These are phyloP conservation scores for Zenarchopterus dispar DNA, from an alignment of 2,797 vertebrate genomes.

Conservation along the genomic window DNA sequence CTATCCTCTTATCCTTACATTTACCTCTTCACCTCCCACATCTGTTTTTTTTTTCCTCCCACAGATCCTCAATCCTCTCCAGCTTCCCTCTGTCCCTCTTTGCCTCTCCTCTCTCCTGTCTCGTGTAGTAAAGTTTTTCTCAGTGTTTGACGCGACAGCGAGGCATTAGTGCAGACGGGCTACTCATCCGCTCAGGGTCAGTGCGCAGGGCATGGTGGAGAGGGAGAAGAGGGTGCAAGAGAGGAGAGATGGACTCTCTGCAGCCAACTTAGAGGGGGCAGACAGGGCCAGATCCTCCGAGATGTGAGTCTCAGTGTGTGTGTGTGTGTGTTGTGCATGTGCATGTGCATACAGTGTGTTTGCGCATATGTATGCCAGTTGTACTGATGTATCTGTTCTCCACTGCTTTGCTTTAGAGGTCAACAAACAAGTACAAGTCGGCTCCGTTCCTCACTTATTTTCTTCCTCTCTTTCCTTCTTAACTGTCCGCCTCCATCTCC, in stretches of 20 bases:
- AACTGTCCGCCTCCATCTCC: slow-evolving; percentile 37
- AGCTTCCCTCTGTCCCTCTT: slow-evolving; percentile 63
- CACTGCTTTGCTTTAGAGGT: slow-evolving; percentile 75
- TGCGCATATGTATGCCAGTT: slow-evolving; percentile 70
- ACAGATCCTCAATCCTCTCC: slow-evolving; percentile 29
- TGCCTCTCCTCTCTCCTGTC: slow-evolving; percentile 71
- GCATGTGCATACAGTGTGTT: slow-evolving; percentile 37
- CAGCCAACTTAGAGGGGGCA: slow-evolving; percentile 77
- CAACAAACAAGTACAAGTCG: slow-evolving; percentile 74
- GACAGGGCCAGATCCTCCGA: slow-evolving; percentile 83
- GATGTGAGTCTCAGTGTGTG: slow-evolving; percentile 48
- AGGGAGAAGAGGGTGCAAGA: slow-evolving; percentile 73
- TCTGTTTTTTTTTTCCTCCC: slow-evolving; percentile 33
- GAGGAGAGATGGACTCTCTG: slow-evolving; percentile 77
- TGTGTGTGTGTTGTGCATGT: slow-evolving; percentile 35
- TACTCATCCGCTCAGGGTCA: slow-evolving; percentile 83
- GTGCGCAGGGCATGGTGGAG: slow-evolving; percentile 81
- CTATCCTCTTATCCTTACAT: slow-evolving; percentile 29
- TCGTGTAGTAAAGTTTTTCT: slow-evolving; percentile 81
- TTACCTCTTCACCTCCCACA: slow-evolving; percentile 28
- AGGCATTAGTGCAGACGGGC: slow-evolving; percentile 82
- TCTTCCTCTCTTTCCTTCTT: slow-evolving; percentile 44
- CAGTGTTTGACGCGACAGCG: slow-evolving; percentile 79
- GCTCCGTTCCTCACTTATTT: slow-evolving; percentile 47
- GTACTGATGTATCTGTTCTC: slow-evolving; percentile 76